Evolutionary conservation across 1,140 invertebrate species (phyloP), one percentile per base, ranked within the genome.

Genomic region (Anastrepha obliqua): DNA sequence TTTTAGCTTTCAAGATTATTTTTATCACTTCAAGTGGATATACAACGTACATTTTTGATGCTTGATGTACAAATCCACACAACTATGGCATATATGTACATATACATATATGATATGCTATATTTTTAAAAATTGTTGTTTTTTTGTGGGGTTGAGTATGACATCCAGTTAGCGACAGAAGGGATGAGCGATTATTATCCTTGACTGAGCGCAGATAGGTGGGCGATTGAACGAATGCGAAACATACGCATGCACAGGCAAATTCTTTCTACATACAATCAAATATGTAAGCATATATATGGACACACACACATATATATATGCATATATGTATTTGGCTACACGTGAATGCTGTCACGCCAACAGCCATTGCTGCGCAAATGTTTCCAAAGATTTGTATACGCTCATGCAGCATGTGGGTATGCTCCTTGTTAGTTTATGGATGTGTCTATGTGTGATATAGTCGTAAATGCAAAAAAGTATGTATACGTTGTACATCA

Each of bases 121-220:
- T 29, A 1, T 29, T 29, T 29, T 29, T 29, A 29, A 29, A 29
- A 29, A 29, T 29, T 29, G 29, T 29, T 29, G 29, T 29, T 55
- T 17, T 55, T 39, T 20, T 55, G 86, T 44, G 86, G 86, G 42
- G 86, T 67, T 70, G 39, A 4, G 3, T 44, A 4, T 3, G 4
- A 5, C 67, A 74, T 74, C 5, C 67, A 44, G 39, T 17, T 8
- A 29, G 74, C 74, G 0, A 20, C 44, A 29, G 47, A 7, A 39
- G 74, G 74, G 74, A 81, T 81, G 74, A 81, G 74, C 74, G 74
- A 58, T n/a, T 81, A 51, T 81, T 81, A 81, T 81, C 47, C 74
- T 81, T 81, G 74, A 81, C 74, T 51, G 74, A 81, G 47, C 47
- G 47, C 47, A 7, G 47, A 11, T 42, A 55, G 47, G 74, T 55